These are phyloP conservation scores for Ichneumoninae sp. DNA, from an alignment of 2,888 invertebrate species.

Conservation along the genomic window DNA sequence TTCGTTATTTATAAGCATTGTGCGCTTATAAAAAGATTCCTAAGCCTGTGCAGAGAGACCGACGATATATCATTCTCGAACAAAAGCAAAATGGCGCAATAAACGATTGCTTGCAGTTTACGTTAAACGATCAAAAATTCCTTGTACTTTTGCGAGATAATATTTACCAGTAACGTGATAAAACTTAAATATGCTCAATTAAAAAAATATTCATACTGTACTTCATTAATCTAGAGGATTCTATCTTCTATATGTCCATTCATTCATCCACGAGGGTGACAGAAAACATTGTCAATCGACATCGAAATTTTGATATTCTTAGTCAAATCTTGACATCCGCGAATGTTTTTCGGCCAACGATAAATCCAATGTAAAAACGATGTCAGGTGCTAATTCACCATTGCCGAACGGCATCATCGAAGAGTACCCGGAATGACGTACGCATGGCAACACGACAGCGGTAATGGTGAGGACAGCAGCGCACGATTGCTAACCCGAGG, in stretches of 20 bases:
- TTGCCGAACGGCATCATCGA: not conserved
- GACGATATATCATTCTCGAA: slow-evolving; percentile 3
- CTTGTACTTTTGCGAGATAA: not conserved
- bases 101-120: not conserved
- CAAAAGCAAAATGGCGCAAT: not conserved
- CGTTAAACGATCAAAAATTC: not conserved
- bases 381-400: not conserved
- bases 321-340: not conserved
- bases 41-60: not conserved
- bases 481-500: slow-evolving; percentile 59
- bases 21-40: slow-evolving; percentile 16
- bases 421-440: slow-evolving; percentile 29
- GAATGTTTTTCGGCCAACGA: not conserved
- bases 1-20: slow-evolving; percentile 44
- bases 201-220: not conserved
- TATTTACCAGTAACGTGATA: not conserved
- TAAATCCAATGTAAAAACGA: not conserved
- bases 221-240: no score
- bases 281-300: no score
- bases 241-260: no score
- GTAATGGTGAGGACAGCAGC: slow-evolving; percentile 33
- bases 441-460: slow-evolving; percentile 26
- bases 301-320: not conserved
- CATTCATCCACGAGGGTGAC: not conserved
- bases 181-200: not conserved